These are phyloP conservation scores for Pedicia rivosa DNA, from an alignment of 2,888 invertebrate species.

Conservation along the genomic window DNA sequence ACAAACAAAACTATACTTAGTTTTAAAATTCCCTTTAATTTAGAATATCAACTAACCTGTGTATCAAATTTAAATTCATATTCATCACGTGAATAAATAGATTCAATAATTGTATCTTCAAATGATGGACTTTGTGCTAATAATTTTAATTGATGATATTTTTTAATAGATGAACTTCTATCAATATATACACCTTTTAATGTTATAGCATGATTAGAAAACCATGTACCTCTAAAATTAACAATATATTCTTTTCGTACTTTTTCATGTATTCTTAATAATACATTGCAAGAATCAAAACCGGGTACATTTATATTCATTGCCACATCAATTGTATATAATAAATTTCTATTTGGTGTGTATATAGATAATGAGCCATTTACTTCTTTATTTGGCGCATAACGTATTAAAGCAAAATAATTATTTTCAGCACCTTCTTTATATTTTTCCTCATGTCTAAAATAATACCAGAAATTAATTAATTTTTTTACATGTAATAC, in stretches of 20 bases:
- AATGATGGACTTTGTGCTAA: conserved; percentile 58
- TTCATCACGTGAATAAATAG: conserved; percentile 50
- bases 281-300: conserved; percentile 49
- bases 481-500: background rate
- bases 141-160: conserved; percentile 51
- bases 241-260: conserved; percentile 52
- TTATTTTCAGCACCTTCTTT: conserved; percentile 38
- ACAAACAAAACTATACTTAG: too few species aligned
- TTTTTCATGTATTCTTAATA: conserved; percentile 50
- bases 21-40: too few species aligned
- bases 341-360: conserved; percentile 47
- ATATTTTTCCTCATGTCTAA: conserved; percentile 27
- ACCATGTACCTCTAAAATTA: conserved; percentile 60
- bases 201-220: conserved; percentile 48
- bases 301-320: conserved; percentile 60
- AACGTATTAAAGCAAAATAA: conserved; percentile 34
- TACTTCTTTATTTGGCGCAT: conserved; percentile 43
- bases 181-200: conserved; percentile 60
- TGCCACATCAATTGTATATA: conserved; percentile 46
- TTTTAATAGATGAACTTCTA: conserved; percentile 45
- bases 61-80: conserved; percentile 48
- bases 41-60: conserved; percentile 42
- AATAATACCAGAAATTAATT: conserved; percentile 4
- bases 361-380: conserved; percentile 38
- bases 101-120: conserved; percentile 46